Percentiles rank a stretch among this genome's conserved stretches.
Conservation (phyloP, 53 echinoderm and acorn worm species). For the Apostichopus leukothele region DNA sequence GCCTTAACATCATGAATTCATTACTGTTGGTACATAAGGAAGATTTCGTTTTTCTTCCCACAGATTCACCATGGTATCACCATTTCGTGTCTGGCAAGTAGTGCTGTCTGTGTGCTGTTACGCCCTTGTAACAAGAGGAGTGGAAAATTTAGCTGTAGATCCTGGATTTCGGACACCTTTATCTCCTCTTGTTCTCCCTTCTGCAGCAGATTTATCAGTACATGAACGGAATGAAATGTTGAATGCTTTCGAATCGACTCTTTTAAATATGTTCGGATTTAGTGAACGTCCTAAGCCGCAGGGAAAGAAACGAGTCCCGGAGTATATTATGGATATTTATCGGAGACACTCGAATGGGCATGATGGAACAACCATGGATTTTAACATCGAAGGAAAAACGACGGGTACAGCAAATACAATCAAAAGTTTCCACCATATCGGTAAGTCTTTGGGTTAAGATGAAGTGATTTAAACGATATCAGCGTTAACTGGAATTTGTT, state of each 20-base stretch:
- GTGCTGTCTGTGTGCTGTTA: conserved; percentile 65
- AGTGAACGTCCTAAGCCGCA: conserved; percentile 79
- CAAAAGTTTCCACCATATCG: conserved; percentile 81
- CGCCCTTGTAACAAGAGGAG: conserved; percentile 21
- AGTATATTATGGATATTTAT: conserved; percentile 98
- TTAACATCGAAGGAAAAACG: conserved; percentile 66
- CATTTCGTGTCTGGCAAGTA: conserved; percentile 61
- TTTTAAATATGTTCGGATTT: conserved; percentile 96
- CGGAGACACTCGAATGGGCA: conserved; percentile 63
- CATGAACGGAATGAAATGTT: conserved; percentile 62
- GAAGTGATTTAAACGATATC: too few relatives aligned
- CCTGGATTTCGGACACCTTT: not conserved
- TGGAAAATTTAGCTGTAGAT: not conserved
- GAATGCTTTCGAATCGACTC: conserved; percentile 81
- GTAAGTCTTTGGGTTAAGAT: conserved; percentile 35
- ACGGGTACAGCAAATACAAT: conserved; percentile 80
- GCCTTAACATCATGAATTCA: conserved; percentile 42
- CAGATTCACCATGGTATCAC: conserved; percentile 78
- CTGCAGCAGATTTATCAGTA: conserved; percentile 8
- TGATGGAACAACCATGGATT: conserved; percentile 54
- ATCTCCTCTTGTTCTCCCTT: conserved; percentile 2
- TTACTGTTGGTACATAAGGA: conserved; percentile 26
- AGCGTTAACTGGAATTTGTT: too few relatives aligned
- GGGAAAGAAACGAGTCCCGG: conserved; percentile 73
- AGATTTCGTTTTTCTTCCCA: conserved; percentile 42